phyloP scores from a whole-genome alignment of 2,113 vertebrate species.

The Cairina moschata region DNA sequence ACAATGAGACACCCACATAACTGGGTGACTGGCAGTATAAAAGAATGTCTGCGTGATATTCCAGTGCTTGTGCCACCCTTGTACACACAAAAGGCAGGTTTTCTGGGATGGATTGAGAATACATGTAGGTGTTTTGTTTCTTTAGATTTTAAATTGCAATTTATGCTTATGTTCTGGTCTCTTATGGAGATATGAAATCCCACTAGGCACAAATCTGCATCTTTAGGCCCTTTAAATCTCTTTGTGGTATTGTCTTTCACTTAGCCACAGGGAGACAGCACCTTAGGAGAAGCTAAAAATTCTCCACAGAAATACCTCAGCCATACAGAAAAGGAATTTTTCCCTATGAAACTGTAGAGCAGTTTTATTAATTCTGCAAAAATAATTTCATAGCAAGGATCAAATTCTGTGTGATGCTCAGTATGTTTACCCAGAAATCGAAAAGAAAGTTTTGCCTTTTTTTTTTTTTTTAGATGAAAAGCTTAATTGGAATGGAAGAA shows the following conservation, averaged over 20 bases:
- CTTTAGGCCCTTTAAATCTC: not conserved
- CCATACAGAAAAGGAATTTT: not conserved
- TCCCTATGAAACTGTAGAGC: not conserved
- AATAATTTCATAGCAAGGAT: not conserved
- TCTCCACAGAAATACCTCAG: not conserved
- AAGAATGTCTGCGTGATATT: not conserved
- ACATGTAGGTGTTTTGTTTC: not conserved
- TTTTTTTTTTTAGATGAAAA: not conserved
- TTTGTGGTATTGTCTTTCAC: not conserved
- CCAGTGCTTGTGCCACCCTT: not conserved
- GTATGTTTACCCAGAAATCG: not conserved
- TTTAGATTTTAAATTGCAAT: not conserved
- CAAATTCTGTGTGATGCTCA: not conserved
- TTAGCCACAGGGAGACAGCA: not conserved
- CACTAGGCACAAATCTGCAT: not conserved
- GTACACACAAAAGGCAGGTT: not conserved
- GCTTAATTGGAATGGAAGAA: slow-evolving; percentile 7
- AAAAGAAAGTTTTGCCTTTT: not conserved
- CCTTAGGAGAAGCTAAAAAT: not conserved
- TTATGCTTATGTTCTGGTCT: not conserved
- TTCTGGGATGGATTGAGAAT: not conserved
- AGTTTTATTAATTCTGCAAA: not conserved
- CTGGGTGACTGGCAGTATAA: not conserved
- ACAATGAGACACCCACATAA: not conserved
- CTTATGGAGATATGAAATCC: not conserved